A percentile compares a stretch with the other conserved stretches of the same genome.
Evolutionary conservation across 1,140 invertebrate species (phyloP).

Genomic region (Limonius californicus): DNA sequence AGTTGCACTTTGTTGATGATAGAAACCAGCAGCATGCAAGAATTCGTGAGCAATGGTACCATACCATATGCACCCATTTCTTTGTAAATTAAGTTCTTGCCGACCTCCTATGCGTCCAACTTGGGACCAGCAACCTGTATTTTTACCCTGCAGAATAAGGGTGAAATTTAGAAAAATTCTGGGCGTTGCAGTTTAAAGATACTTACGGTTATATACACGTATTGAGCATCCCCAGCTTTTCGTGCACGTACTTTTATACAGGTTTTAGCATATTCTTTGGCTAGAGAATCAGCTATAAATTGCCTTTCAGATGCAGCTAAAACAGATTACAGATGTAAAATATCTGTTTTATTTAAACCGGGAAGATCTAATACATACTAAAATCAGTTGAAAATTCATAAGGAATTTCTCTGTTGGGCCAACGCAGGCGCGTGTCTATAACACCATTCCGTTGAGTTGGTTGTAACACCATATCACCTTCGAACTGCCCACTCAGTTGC

Average conservation of each 20-base stretch:
- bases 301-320: background rate
- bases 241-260: background rate
- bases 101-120: background rate
- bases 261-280: background rate
- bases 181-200: too few relatives aligned
- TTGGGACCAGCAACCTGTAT: conserved; percentile 45
- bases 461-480: conserved; percentile 52
- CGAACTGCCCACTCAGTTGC: conserved; percentile 49
- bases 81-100: conserved; percentile 1
- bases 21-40: conserved; percentile 20
- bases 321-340: too few relatives aligned
- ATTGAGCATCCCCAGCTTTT: background rate
- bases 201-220: conserved; percentile 2
- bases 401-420: conserved; percentile 46
- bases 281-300: background rate
- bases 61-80: conserved; percentile 6
- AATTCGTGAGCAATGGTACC: conserved; percentile 19
- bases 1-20: conserved; percentile 20
- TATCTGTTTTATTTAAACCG: too few relatives aligned
- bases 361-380: background rate
- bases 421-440: conserved; percentile 42
- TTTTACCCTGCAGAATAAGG: conserved; percentile 66
- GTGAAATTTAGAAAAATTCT: too few relatives aligned
- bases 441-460: conserved; percentile 42
- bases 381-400: conserved; percentile 29